Percentiles rank a stretch among this genome's conserved stretches.
Evolutionary conservation across 2,113 vertebrate genomes (phyloP).

Genomic region (Callionymus lyra): DNA sequence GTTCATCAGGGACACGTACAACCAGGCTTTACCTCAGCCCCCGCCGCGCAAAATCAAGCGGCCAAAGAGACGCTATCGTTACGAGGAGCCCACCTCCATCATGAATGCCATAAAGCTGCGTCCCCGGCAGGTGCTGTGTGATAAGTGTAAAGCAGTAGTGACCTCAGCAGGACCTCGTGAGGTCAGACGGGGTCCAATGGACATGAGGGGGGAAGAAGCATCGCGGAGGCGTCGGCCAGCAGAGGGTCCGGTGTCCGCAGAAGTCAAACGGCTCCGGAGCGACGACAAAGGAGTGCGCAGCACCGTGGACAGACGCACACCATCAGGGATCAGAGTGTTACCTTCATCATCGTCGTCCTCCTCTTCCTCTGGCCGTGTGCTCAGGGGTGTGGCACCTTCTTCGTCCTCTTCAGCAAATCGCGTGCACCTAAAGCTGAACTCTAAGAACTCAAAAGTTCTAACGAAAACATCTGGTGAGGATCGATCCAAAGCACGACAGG

Average conservation of each 20-base stretch:
- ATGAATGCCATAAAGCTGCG: conserved; percentile 96
- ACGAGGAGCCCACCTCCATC: conserved; percentile 95
- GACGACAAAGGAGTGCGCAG: conserved; percentile 74
- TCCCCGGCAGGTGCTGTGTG: conserved; percentile 92
- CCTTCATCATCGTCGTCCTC: conserved; percentile 36
- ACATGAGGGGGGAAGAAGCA: conserved; percentile 77
- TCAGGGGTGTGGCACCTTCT: conserved; percentile 66
- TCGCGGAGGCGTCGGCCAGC: conserved; percentile 72
- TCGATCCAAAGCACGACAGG: conserved; percentile 80
- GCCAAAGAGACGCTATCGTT: conserved; percentile 89
- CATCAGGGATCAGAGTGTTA: conserved; percentile 74
- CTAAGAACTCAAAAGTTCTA: conserved; percentile 78
- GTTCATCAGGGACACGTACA: conserved; percentile 99
- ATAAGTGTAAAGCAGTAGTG: conserved; percentile 92
- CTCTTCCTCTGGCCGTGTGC: conserved; percentile 62
- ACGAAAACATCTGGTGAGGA: conserved; percentile 77
- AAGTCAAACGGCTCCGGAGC: conserved; percentile 84
- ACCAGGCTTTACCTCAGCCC: conserved; percentile 98
- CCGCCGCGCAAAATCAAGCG: conserved; percentile 92
- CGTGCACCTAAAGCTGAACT: conserved; percentile 77
- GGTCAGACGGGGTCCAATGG: conserved; percentile 71
- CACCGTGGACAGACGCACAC: conserved; percentile 54
- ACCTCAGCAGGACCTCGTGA: conserved; percentile 72
- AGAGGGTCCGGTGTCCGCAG: conserved; percentile 68
- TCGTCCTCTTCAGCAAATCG: conserved; percentile 67